A percentile compares a stretch with the other conserved stretches of the same genome.
Conservation (phyloP, 2,888 invertebrate genomes). For the Apamea anceps region DNA sequence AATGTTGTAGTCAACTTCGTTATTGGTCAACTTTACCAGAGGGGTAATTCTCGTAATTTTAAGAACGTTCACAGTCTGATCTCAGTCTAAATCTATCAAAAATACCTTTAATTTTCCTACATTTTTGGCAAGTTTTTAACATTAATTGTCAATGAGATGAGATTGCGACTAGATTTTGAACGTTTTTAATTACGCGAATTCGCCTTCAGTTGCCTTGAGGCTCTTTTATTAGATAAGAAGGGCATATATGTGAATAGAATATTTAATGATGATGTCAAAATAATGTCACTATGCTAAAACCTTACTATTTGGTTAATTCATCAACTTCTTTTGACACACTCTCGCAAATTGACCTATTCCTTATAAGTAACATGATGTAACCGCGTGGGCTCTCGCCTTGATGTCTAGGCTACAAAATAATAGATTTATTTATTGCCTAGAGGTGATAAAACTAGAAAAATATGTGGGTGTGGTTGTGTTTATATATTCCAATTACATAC, state of each 20-base stretch:
- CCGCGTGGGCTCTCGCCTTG: constrained; percentile 61
- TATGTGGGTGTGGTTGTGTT: constrained; percentile 49
- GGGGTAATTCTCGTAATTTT: too few relatives aligned
- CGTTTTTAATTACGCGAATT: too few relatives aligned
- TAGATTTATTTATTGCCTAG: constrained; percentile 57
- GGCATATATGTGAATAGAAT: not conserved
- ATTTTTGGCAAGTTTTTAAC: too few relatives aligned
- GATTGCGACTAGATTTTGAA: too few relatives aligned
- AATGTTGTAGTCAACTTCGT: not conserved
- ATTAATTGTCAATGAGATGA: too few relatives aligned
- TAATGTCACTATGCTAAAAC: constrained; percentile 31
- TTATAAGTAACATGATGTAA: constrained; percentile 59
- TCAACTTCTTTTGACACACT: constrained; percentile 43
- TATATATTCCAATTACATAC: constrained; percentile 12
- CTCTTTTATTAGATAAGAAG: not conserved
- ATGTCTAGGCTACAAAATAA: constrained; percentile 58
- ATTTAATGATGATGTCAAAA: constrained; percentile 20
- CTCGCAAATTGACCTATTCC: constrained; percentile 57
- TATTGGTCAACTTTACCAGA: not conserved
- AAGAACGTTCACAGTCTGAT: too few relatives aligned
- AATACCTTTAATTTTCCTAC: too few relatives aligned
- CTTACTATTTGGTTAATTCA: constrained; percentile 49
- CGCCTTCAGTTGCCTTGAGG: too few relatives aligned
- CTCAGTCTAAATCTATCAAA: too few relatives aligned
- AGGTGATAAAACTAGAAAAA: constrained; percentile 47